These are phyloP conservation scores for Hippocampus comes DNA, from an alignment of 2,113 vertebrate species.

Conservation along the genomic window DNA sequence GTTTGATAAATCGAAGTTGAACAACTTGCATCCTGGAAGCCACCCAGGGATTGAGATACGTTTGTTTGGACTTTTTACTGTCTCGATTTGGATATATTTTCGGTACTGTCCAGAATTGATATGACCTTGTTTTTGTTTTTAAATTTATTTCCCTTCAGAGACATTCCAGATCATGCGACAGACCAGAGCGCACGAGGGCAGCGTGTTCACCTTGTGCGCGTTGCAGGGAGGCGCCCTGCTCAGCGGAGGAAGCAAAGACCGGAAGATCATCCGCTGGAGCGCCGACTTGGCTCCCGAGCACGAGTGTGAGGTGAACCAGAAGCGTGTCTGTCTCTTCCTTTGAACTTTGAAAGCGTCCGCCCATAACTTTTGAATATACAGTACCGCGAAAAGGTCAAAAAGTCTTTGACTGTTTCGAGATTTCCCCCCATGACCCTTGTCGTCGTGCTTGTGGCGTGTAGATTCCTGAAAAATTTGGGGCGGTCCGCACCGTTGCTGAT, in stretches of 20 bases:
- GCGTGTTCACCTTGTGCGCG: constrained; percentile 82
- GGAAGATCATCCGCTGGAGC: constrained; percentile 84
- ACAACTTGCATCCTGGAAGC: too few relatives aligned
- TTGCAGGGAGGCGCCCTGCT: constrained; percentile 81
- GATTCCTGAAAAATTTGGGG: constrained; percentile 85
- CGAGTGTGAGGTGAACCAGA: constrained; percentile 82
- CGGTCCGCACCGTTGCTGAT: constrained; percentile 82
- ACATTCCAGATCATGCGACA: constrained; percentile 87
- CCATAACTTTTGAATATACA: neutral
- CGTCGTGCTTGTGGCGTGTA: constrained; percentile 30
- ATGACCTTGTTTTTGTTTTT: too few relatives aligned
- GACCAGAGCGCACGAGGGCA: constrained; percentile 86
- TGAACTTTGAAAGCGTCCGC: too few relatives aligned
- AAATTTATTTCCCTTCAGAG: constrained; percentile 62
- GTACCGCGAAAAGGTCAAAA: too few relatives aligned
- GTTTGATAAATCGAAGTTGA: too few relatives aligned
- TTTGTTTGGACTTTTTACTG: too few relatives aligned
- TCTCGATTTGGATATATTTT: too few relatives aligned
- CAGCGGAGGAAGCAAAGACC: constrained; percentile 88
- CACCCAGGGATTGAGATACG: too few relatives aligned
- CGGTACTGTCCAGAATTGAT: too few relatives aligned
- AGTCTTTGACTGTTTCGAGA: neutral
- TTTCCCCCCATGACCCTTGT: neutral
- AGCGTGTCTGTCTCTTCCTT: constrained; percentile 12
- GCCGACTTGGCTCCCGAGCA: constrained; percentile 77